Base-by-base conservation (phyloP, 2,797 vertebrate species). In the Pseudotriccus pelzelni region DNA sequence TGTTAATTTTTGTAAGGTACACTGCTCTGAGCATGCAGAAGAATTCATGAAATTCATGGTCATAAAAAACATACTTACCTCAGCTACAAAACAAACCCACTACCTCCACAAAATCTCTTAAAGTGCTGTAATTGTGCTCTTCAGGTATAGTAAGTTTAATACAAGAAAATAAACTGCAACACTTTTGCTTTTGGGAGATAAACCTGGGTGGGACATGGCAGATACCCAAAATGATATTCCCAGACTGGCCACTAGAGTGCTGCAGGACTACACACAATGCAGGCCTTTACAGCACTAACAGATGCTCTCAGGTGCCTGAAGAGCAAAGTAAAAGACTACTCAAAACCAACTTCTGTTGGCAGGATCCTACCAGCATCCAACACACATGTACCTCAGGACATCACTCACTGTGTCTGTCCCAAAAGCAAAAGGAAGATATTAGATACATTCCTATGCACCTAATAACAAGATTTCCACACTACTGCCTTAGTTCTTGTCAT, bases 221-320 rank as follows among this genome's bases (percentile, higher is more conserved):
- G 28, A 50, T 6, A 62, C 2, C 24, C 37, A 64, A 90, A 92
- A 80, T 78, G 60, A 5, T 10, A 74, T 79, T 93, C 83, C 58
- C 53, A 74, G 76, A 62, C 43, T 64, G 75, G 86, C 92, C 97
- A 94, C 96, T 91, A 96, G 96, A 97, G 95, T 60, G 91, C 89
- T 96, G 80, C 44, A 97, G 58, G 55, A 80, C 87, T 69, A 49
- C 41, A 69, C 2, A 43, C 52, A 53, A 53, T 13, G 68, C 64
- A 87, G 46, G 53, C 77, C 21, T 24, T 53, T 32, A 58, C 44
- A 85, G 43, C 34, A 53, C 32, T 66, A 64, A 68, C 1, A 82
- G 36, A 93, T 52, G 30, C 14, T 85, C n/a, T 68, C 69, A 78
- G 36, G 2, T 80, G 62, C 46, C 55, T 47, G 7, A 77, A 72